A percentile compares a stretch with the other conserved stretches of the same genome.
These are phyloP conservation scores for Athalia rosae DNA, from an alignment of 2,888 invertebrate genomes.

Conservation along the genomic window DNA sequence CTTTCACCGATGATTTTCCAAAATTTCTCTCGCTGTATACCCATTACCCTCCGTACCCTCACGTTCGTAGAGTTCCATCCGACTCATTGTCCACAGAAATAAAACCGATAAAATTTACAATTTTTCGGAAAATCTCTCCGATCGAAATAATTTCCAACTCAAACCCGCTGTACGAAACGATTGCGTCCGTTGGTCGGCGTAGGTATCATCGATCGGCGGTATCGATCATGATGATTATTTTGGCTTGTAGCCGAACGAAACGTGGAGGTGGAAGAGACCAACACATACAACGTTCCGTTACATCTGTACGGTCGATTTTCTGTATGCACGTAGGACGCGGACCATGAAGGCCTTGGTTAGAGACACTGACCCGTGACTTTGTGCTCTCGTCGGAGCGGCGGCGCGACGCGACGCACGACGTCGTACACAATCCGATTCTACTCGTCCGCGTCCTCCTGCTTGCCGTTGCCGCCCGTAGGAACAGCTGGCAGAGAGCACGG, in stretches of 20 bases:
- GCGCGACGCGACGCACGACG: slow-evolving; percentile 19
- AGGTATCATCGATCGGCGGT: too few species aligned
- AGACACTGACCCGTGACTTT: slow-evolving; percentile 61
- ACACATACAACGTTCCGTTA: background rate
- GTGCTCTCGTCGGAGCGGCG: slow-evolving; percentile 38
- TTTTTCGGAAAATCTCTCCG: too few species aligned
- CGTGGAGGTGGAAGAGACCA: background rate
- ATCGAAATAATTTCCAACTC: too few species aligned
- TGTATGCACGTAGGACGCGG: slow-evolving; percentile 55
- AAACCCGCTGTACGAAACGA: too few species aligned
- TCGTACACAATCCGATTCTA: slow-evolving; percentile 23
- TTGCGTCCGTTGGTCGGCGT: too few species aligned
- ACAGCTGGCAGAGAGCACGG: too few species aligned
- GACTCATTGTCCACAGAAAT: too few species aligned
- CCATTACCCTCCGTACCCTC: too few species aligned
- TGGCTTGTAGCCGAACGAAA: too few species aligned
- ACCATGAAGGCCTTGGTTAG: slow-evolving; percentile 59
- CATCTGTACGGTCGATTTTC: background rate
- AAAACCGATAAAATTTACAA: too few species aligned
- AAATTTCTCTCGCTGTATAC: background rate
- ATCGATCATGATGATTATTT: too few species aligned
- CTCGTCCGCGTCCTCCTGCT: slow-evolving; percentile 20
- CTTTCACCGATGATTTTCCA: slow-evolving; percentile 5
- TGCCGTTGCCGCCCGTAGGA: background rate
- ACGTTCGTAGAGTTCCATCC: too few species aligned